These are phyloP conservation scores for Porites lobata DNA, from an alignment of 92 coral and sea anemone genomes.

Conservation along the genomic window DNA sequence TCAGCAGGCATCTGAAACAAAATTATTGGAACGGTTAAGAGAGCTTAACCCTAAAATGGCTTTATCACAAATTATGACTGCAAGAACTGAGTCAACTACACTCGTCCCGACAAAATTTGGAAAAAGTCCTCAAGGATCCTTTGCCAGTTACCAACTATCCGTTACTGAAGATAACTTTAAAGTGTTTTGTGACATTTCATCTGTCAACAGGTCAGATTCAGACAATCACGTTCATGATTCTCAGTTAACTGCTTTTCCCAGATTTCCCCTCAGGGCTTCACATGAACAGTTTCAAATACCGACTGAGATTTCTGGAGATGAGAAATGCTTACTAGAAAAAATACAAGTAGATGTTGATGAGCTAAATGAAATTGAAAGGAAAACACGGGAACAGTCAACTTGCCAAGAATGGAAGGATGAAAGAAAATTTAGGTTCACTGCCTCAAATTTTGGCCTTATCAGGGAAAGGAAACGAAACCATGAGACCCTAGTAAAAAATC, in stretches of 20 bases:
- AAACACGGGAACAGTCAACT: conserved; percentile 69
- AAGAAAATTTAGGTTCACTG: conserved; percentile 76
- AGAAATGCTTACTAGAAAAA: conserved; percentile 51
- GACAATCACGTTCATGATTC: background rate
- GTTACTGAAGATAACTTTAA: conserved; percentile 65
- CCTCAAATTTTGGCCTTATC: conserved; percentile 75
- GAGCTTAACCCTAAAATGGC: conserved; percentile 58
- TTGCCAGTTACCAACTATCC: conserved; percentile 62
- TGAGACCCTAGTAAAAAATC: conserved; percentile 61
- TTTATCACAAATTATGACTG: conserved; percentile 55
- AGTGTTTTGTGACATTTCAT: conserved; percentile 61
- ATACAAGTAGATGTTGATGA: conserved; percentile 55
- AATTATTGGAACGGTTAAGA: conserved; percentile 22
- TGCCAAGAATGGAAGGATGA: conserved; percentile 79
- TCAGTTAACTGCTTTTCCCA: conserved; percentile 45
- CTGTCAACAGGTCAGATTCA: too few species aligned
- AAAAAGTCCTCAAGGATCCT: conserved; percentile 59
- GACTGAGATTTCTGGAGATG: conserved; percentile 43
- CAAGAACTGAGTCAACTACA: conserved; percentile 17
- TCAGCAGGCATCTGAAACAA: conserved; percentile 49
- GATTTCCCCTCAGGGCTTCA: conserved; percentile 61
- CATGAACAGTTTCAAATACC: conserved; percentile 60
- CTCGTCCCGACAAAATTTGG: conserved; percentile 70
- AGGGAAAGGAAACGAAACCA: conserved; percentile 61
- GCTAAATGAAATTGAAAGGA: conserved; percentile 73